Conservation (phyloP, 2,888 invertebrate genomes). For the Eucera pruinosa region DNA sequence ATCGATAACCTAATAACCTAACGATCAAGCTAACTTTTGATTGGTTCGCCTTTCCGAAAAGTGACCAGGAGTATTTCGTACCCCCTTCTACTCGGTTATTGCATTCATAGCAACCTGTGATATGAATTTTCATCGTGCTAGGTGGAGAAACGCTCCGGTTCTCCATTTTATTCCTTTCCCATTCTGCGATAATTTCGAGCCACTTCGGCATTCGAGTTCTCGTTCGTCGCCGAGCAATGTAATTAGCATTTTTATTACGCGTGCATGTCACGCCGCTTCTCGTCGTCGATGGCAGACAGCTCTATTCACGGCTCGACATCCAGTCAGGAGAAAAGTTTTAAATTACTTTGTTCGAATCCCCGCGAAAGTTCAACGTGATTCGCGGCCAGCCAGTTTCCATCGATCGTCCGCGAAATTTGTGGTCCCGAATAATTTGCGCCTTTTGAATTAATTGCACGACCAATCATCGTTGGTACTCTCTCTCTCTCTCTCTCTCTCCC, state of each 20-base stretch:
- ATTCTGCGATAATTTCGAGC: constrained; percentile 41
- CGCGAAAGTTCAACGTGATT: constrained; percentile 47
- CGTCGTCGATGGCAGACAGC: constrained; percentile 46
- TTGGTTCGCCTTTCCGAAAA: no score
- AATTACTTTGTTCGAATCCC: constrained; percentile 60
- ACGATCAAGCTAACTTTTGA: no score
- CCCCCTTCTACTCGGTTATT: background rate
- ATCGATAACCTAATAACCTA: no score
- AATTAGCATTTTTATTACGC: constrained; percentile 77
- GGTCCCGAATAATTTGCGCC: constrained; percentile 11
- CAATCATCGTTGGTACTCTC: background rate
- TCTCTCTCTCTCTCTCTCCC: no score
- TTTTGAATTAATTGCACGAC: constrained; percentile 15
- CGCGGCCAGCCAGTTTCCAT: background rate
- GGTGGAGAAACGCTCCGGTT: background rate
- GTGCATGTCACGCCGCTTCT: constrained; percentile 60
- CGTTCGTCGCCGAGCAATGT: constrained; percentile 52
- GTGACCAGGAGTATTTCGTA: background rate
- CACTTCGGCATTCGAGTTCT: constrained; percentile 52
- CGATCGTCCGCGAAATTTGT: constrained; percentile 33
- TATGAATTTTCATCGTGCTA: constrained; percentile 38
- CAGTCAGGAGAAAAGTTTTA: constrained; percentile 64
- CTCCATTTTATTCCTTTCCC: constrained; percentile 37
- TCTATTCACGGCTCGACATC: constrained; percentile 49
- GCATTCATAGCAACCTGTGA: constrained; percentile 3